These are phyloP conservation scores for Poecilia gillii DNA, from an alignment of 2,797 vertebrate genomes.

Conservation along the genomic window DNA sequence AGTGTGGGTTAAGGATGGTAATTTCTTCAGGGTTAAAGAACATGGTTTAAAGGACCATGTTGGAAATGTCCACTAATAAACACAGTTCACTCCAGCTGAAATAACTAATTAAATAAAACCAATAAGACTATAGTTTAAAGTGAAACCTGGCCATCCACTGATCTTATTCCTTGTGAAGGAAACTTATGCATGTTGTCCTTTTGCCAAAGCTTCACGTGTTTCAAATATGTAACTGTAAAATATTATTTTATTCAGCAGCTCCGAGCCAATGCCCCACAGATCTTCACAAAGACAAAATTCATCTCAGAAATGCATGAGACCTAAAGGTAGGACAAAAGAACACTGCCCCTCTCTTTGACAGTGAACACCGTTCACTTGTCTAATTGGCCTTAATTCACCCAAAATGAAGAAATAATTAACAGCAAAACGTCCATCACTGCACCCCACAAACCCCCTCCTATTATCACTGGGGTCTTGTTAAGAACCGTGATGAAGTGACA, in stretches of 20 bases:
- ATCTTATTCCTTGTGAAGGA: not conserved
- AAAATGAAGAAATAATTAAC: conserved; percentile 91
- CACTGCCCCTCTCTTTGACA: conserved; percentile 3
- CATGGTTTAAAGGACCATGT: not conserved
- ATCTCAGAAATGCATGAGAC: not conserved
- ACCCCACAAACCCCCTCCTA: conserved; percentile 28
- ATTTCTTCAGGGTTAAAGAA: no score
- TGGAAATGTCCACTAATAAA: not conserved
- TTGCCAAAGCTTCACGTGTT: not conserved
- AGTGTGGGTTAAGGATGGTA: no score
- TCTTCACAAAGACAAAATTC: not conserved
- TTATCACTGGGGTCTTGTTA: conserved; percentile 89
- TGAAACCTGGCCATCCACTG: not conserved
- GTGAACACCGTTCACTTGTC: conserved; percentile 48
- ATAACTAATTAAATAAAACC: not conserved
- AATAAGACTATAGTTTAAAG: not conserved
- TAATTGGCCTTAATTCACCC: conserved; percentile 86
- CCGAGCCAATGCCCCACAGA: not conserved
- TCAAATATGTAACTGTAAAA: not conserved
- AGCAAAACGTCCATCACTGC: conserved; percentile 85
- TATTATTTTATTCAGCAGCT: not conserved
- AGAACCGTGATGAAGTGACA: conserved; percentile 90
- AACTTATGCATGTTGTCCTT: not conserved
- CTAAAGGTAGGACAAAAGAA: not conserved
- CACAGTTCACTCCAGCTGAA: not conserved